A percentile compares a stretch with the other conserved stretches of the same genome.
Conservation (phyloP, 1,140 invertebrate genomes). For the Pogonomyrmex barbatus region DNA sequence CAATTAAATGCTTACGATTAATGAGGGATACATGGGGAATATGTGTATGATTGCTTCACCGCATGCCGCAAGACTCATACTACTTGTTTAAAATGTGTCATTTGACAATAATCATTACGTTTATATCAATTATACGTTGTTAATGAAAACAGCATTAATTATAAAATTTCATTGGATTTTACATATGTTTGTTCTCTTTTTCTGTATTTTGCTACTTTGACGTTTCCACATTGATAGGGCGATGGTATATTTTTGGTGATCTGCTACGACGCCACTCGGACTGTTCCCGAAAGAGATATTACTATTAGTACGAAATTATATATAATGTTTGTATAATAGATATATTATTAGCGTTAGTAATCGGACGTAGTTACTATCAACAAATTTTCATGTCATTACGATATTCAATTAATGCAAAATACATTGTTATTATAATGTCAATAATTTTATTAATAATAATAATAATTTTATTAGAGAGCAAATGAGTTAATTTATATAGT, state of each 20-base stretch:
- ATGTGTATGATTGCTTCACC: neutral
- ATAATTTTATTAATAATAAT: neutral
- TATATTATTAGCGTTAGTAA: conserved; percentile 29
- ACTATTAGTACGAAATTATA: conserved; percentile 5
- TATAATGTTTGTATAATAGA: conserved; percentile 16
- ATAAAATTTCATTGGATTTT: conserved; percentile 7
- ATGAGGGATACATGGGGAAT: neutral
- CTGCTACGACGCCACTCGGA: conserved; percentile 77
- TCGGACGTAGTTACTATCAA: conserved; percentile 25
- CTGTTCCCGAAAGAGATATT: conserved; percentile 75
- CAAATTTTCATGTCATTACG: neutral
- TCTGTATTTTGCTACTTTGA: conserved; percentile 49
- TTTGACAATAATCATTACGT: conserved; percentile 6
- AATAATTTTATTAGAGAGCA: conserved; percentile 10
- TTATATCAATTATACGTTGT: conserved; percentile 30
- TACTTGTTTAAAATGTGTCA: conserved; percentile 4
- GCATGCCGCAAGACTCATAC: neutral
- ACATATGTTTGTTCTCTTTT: conserved; percentile 13
- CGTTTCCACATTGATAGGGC: conserved; percentile 71
- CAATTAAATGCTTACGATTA: conserved; percentile 23
- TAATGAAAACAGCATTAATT: conserved; percentile 15
- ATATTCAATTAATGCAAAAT: conserved; percentile 41
- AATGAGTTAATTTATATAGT: conserved; percentile 12
- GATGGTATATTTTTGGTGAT: conserved; percentile 78
- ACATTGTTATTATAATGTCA: neutral